Evolutionary conservation across 2,113 vertebrate genomes (phyloP), one percentile per base, ranked within the genome.

Genomic region (Capricornis sumatraensis): DNA sequence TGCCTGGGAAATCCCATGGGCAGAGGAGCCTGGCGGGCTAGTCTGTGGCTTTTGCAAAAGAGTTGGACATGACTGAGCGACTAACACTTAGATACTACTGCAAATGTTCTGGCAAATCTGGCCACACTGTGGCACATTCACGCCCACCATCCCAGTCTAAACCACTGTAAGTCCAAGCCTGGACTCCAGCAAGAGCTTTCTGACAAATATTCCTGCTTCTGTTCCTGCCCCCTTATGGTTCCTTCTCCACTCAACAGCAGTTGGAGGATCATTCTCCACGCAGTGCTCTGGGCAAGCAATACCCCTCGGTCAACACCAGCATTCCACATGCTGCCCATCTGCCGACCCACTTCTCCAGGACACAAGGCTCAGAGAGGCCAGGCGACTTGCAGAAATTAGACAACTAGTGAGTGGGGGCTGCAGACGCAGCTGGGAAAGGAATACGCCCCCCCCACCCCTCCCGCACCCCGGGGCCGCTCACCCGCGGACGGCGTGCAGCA

Each of bases 401-500:
- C 25, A 19, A 33, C 36, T 1, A 25, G 36, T 0, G 6, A 21
- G 71, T 43, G 11, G 12, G 53, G 30, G 30, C 11, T 23, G 64
- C 50, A 33, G 7, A 43, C 2, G 12, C 53, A 8, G 8, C 52
- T 5, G 47, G 82, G 45, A 30, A 57, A 50, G 76, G 57, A 27
- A 1, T 4, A 2, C 0, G 2, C 33, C 4, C 3, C 64, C 43
- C 5, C 25, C 1, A 27, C 2, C 6, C 50, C 17, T 6, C 81
- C n/a, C 0, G 13, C 21, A 21, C 33, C 67, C 74, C 2, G 0
- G 1, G 45, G 86, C 9, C 1, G 87, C 99, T 99, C 99, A 99
- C 99, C 99, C 99, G 96, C 99, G 99, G 95, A 99, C 99, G 0
- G 99, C 99, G 3, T 99, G 99, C 96, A 99, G 99, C 81, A 99